A percentile compares a stretch with the other conserved stretches of the same genome.
phyloP scores from a whole-genome alignment of 2,113 vertebrate species.

The Tragelaphus scriptus region DNA sequence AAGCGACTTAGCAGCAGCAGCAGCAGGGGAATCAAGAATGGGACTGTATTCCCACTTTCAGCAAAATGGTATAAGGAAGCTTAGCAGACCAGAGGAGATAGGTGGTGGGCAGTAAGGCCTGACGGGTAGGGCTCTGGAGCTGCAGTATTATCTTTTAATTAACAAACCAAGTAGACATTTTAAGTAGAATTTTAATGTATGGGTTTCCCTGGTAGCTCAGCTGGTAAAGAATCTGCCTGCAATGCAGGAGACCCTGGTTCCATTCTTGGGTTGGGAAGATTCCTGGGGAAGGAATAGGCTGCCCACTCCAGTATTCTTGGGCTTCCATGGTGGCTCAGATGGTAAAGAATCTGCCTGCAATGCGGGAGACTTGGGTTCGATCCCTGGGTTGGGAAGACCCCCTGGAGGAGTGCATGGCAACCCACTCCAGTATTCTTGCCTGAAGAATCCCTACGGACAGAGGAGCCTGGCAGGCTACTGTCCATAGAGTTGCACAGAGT shows the following conservation, averaged over 20 bases:
- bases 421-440: not conserved
- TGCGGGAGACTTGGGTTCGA: accelerated
- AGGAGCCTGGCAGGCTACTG: not conserved
- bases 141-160: not conserved
- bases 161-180: not conserved
- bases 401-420: not conserved
- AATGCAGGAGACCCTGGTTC: not conserved
- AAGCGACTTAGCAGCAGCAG: too few relatives aligned
- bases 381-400: not conserved
- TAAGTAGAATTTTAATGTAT: not conserved
- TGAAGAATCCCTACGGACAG: not conserved
- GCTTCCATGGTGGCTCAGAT: not conserved
- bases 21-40: not conserved
- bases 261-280: not conserved
- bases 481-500: not conserved
- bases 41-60: not conserved
- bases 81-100: not conserved
- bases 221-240: not conserved
- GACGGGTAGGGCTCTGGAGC: too few relatives aligned
- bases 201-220: not conserved
- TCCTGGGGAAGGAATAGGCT: not conserved
- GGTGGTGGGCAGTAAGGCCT: not conserved
- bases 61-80: not conserved
- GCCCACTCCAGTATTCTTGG: not conserved
- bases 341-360: not conserved